Evolutionary conservation across 2,113 vertebrate species (phyloP), one percentile per base, ranked within the genome.

Genomic region (Microtus montanus): DNA sequence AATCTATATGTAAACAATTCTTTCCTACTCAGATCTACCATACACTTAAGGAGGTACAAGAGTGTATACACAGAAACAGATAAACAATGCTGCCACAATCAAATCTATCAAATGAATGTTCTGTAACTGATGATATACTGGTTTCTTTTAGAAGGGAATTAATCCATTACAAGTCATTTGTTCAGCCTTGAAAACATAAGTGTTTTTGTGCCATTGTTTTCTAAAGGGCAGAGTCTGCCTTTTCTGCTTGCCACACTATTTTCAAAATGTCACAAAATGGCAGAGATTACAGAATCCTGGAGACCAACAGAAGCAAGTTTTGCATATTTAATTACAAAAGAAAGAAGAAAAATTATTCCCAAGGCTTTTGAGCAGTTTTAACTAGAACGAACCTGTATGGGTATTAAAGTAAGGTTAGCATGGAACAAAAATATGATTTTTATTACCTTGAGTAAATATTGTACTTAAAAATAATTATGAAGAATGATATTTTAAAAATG

Each of bases 221-320:
- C 74, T 84, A 97, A 97, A 97, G 96, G 96, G 94, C 96, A 96
- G 35, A 94, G 61, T 75, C 47, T 92, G 87, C 61, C 85, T 92
- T 97, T 96, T 93, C 70, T 96, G 75, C 92, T 95, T 93, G 92
- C 38, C 77, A 44, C 86, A 96, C 87, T 96, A 82, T 95, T 97
- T 96, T 97, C 79, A 96, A 97, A 97, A 97, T 97, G 97, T 97
- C 96, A 97, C 85, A 96, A 96, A 97, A 97, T 95, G 87, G 89
- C 94, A 97, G 90, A 95, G 84, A 96, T 61, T 90, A 93, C 91
- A 97, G 70, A 96, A 93, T 92, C 33, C 47, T 70, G 49, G 88
- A 90, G 63, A 95, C 24, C 10, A 94, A 96, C 47, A 94, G 64
- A 97, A 97, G 92, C 71, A 96, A 41, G 38, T 95, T 97, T 96